Percentiles rank a stretch among this genome's conserved stretches.
Conservation (phyloP, 2,113 vertebrate genomes). For the Cromileptes altivelis region DNA sequence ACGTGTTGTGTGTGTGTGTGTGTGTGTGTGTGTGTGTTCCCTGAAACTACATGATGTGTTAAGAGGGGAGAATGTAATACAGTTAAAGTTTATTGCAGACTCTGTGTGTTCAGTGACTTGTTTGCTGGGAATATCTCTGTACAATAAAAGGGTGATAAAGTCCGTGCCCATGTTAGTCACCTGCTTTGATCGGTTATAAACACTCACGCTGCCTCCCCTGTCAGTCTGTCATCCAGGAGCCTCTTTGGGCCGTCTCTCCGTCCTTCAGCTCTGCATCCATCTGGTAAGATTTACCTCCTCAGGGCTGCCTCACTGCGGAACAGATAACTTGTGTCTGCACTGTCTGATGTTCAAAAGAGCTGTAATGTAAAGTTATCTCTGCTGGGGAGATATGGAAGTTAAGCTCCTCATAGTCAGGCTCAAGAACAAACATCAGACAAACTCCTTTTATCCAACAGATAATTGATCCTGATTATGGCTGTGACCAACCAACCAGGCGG, state of each 20-base stretch:
- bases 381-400: neutral
- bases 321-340: neutral
- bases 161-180: neutral
- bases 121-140: neutral
- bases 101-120: neutral
- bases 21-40: neutral
- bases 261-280: constrained; percentile 10
- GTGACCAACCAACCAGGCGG: constrained; percentile 55
- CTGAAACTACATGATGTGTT: neutral
- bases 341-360: constrained; percentile 18
- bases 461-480: constrained; percentile 61
- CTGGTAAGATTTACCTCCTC: constrained; percentile 49
- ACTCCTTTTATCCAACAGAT: constrained; percentile 33
- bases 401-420: neutral
- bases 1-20: neutral
- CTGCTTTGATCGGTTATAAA: constrained; percentile 13
- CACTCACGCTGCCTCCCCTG: neutral
- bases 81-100: neutral
- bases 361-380: neutral
- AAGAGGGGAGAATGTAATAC: neutral
- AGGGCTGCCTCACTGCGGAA: neutral
- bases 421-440: neutral
- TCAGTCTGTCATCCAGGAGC: neutral
- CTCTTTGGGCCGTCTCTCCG: neutral
- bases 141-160: neutral